Evolutionary conservation across 2,113 vertebrate genomes (phyloP), one percentile per base, ranked within the genome.

Genomic region (Catagonus wagneri): DNA sequence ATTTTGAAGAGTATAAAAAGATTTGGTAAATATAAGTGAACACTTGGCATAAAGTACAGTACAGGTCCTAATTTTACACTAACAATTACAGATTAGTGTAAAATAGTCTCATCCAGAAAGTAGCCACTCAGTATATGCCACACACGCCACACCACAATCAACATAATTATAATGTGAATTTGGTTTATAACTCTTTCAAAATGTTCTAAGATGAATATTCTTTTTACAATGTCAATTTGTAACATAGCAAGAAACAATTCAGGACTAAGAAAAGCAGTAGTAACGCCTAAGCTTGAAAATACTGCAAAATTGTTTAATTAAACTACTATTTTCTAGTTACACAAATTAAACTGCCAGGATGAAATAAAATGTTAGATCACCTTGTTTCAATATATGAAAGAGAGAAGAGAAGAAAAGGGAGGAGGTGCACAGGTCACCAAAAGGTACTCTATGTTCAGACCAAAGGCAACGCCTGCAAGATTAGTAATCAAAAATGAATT

Each of bases 321-420:
- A 98, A 96, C 39, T 96, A 71, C 23, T n/a, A 58, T 91, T 97
- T 97, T 97, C 90, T 78, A 88, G 93, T 96, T 96, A 2, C n/a
- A 91, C 85, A 96, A 78, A 94, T 96, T 95, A 96, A 96, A 93
- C 25, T 96, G 44, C 39, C 52, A 95, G 93, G 58, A 97, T 74
- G 2, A 97, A 98, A 96, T 88, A 97, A 65, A 27, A 66, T 61
- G 54, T 83, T 89, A 94, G 96, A 95, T 94, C 84, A 97, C 58
- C 22, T 58, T 72, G 91, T 95, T 98, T 93, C 52, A 90, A 60
- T 94, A 92, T 54, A 71, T 83, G 92, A 89, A 92, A 97, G 88
- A 86, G 52, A 94, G 68, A 74, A 71, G 16, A 84, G 69, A 68
- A 90, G 58, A 91, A 87, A 63, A 74, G 10, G 7, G 13, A 34